These are phyloP conservation scores for Anolis apletophallus DNA, from an alignment of 2,797 vertebrate species.

Conservation along the genomic window DNA sequence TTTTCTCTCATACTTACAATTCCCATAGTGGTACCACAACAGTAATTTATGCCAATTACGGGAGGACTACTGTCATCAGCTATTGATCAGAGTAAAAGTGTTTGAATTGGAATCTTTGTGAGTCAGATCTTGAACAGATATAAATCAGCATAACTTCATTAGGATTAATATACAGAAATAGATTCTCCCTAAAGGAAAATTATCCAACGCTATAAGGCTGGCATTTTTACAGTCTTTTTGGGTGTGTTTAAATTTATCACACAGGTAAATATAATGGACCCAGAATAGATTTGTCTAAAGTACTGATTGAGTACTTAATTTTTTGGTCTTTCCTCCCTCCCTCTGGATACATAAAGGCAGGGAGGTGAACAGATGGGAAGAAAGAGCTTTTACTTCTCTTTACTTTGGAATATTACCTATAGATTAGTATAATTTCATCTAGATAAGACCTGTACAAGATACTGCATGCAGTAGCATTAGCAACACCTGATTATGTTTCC, in stretches of 20 bases:
- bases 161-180: not conserved
- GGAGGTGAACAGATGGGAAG: too few relatives aligned
- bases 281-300: too few relatives aligned
- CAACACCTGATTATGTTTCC: not conserved
- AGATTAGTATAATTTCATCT: not conserved
- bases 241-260: not conserved
- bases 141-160: conserved; percentile 24
- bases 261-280: too few relatives aligned
- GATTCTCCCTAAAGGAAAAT: not conserved
- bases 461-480: not conserved
- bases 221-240: not conserved
- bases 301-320: too few relatives aligned
- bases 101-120: conserved; percentile 11
- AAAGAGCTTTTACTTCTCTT: too few relatives aligned
- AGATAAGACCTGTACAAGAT: too few relatives aligned
- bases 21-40: not conserved
- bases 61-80: not conserved
- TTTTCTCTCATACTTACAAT: not conserved
- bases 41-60: conserved; percentile 24
- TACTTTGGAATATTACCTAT: not conserved
- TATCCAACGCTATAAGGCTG: not conserved
- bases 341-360: too few relatives aligned
- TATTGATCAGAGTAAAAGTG: conserved; percentile 1
- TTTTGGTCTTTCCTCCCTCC: too few relatives aligned
- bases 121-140: not conserved